These are phyloP conservation scores for Enteromius unitaeniatus DNA, from an alignment of 2,797 vertebrate species.

Conservation along the genomic window DNA sequence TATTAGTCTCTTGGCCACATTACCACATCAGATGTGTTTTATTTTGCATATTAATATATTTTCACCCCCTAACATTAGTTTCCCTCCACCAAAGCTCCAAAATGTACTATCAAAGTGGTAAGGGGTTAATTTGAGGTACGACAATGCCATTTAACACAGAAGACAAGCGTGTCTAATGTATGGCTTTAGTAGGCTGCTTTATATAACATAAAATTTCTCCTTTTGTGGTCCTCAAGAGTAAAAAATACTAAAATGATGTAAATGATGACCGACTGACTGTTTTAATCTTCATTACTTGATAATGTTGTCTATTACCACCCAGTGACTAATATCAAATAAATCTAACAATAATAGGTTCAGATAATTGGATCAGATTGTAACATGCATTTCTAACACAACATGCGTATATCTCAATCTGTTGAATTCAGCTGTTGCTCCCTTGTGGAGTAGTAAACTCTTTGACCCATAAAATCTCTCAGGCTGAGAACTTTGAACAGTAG, in stretches of 20 bases:
- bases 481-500: slow-evolving; percentile 10
- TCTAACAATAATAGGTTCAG: background rate
- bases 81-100: background rate
- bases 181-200: background rate
- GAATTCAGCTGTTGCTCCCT: background rate
- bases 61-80: background rate
- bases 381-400: background rate
- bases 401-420: background rate
- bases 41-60: background rate
- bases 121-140: background rate
- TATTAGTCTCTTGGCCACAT: background rate
- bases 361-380: background rate
- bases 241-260: background rate
- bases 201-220: background rate
- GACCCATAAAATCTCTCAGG: slow-evolving; percentile 39
- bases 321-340: background rate
- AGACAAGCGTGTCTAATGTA: background rate
- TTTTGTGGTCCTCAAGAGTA: background rate
- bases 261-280: background rate
- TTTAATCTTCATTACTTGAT: background rate
- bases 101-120: background rate
- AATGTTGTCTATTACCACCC: background rate
- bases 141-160: background rate
- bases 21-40: background rate
- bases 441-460: slow-evolving; percentile 41